A percentile compares a stretch with the other conserved stretches of the same genome.
Evolutionary conservation across 2,888 invertebrate genomes (phyloP).

Genomic region (Netelia fuscicornis): DNA sequence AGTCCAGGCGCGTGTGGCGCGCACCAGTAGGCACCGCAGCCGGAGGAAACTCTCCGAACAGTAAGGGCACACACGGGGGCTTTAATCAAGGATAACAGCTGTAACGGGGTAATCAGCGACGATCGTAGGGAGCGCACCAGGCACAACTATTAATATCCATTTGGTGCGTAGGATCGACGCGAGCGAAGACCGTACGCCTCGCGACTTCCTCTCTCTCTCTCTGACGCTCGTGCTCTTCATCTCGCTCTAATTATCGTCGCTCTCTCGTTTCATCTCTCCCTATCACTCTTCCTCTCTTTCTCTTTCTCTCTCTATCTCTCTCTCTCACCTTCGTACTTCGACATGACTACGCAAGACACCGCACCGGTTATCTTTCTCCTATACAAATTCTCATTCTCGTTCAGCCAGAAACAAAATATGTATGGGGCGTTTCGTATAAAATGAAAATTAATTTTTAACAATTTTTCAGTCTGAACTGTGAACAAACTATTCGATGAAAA

Average conservation of each 20-base stretch:
- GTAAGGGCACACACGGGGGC: slow-evolving; percentile 51
- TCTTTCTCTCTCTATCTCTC: slow-evolving; percentile 44
- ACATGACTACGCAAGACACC: slow-evolving; percentile 26
- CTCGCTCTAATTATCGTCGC: slow-evolving; percentile 59
- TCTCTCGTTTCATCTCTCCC: slow-evolving; percentile 63
- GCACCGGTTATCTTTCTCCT: slow-evolving; percentile 54
- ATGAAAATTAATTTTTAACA: neutral
- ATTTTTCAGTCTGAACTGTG: neutral
- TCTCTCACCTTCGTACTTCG: slow-evolving; percentile 19
- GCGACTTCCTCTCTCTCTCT: slow-evolving; percentile 11
- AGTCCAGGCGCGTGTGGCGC: slow-evolving; percentile 48
- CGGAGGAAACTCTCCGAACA: slow-evolving; percentile 55
- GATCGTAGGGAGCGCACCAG: slow-evolving; percentile 76
- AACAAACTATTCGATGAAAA: too few relatives aligned
- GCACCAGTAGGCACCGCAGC: slow-evolving; percentile 31
- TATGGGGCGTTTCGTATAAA: neutral
- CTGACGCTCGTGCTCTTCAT: slow-evolving; percentile 11
- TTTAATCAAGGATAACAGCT: slow-evolving; percentile 77
- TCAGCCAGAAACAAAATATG: neutral
- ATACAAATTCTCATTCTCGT: neutral
- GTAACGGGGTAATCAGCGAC: slow-evolving; percentile 75
- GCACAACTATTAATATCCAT: slow-evolving; percentile 69
- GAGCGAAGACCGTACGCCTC: slow-evolving; percentile 35
- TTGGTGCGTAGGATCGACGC: slow-evolving; percentile 59
- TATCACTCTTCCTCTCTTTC: neutral